Evolutionary conservation across 2,113 vertebrate genomes (phyloP), one percentile per base, ranked within the genome.

Genomic region (Gorsachius goisagi): DNA sequence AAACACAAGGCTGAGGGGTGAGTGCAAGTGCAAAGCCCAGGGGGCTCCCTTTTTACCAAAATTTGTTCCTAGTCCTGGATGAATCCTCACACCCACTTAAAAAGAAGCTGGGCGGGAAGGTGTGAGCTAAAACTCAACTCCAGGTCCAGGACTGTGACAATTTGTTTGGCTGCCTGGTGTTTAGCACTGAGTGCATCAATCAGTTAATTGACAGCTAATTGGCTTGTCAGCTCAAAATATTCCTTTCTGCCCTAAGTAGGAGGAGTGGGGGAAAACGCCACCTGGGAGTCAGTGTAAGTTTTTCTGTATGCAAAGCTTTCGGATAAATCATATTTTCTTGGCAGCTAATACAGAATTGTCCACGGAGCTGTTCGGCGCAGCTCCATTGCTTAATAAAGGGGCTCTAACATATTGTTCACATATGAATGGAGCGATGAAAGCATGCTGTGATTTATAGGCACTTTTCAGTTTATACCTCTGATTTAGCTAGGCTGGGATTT

Each of bases 401-500:
- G 9, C 37, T 53, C 35, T 60, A 62, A 49, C 45, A 41, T 56
- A 66, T 52, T 94, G 76, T 85, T 96, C 80, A 79, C 19, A 9
- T 73, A 23, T 66, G 77, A 81, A 55, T 50, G 80, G 76, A 88
- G 80, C 39, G 82, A 63, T 28, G 64, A 85, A 87, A 81, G 55
- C 56, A 13, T 35, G 30, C 59, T 74, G 76, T 96, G 90, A 93
- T 95, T 94, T 95, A 93, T 41, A 67, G 72, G 37, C 68, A 52
- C 52, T 52, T 92, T 90, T 79, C 92, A 74, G 28, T 84, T 88
- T 78, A 56, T 26, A 18, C 20, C 50, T 88, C 63, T 71, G 72
- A 76, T 88, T 88, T 88, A 56, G 79, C 26, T 39, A 9, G 63
- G 6, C 55, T 83, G 37, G 28, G 45, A 77, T 88, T 95, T 93